Conservation (phyloP, 1,140 invertebrate species). For the Antheraea mylitta region DNA sequence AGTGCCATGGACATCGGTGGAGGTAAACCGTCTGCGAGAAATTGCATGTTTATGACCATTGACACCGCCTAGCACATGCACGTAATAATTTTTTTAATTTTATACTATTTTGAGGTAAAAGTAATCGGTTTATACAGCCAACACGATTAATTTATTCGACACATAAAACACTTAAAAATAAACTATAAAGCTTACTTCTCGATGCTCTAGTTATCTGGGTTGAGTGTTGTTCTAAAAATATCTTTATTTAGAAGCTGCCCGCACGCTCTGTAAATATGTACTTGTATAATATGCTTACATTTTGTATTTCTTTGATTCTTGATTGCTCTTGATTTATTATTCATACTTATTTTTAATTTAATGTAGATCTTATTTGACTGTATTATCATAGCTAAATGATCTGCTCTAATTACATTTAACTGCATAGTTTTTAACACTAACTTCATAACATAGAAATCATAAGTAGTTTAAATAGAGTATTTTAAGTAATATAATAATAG, state of each 20-base stretch:
- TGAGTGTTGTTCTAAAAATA: conserved; percentile 65
- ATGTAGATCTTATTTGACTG: background rate
- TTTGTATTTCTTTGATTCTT: conserved; percentile 5
- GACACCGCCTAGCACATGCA: conserved; percentile 61
- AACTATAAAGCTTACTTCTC: conserved; percentile 14
- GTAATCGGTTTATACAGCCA: conserved; percentile 20
- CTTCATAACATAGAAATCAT: background rate
- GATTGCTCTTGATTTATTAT: background rate
- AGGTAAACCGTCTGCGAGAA: conserved; percentile 62
- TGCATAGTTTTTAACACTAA: background rate
- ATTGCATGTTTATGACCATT: conserved; percentile 56
- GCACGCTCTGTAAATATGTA: conserved; percentile 12
- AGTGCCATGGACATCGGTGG: conserved; percentile 71
- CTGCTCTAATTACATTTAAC: background rate
- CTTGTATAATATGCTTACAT: conserved; percentile 11
- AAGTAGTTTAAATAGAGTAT: background rate
- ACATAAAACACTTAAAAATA: conserved; percentile 18
- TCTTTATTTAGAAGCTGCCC: conserved; percentile 38
- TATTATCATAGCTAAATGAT: background rate
- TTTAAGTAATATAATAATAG: background rate
- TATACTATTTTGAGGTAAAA: conserved; percentile 21
- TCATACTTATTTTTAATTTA: background rate
- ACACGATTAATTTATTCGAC: conserved; percentile 16
- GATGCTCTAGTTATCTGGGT: conserved; percentile 23
- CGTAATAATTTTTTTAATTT: conserved; percentile 32